Evolutionary conservation across 2,797 vertebrate genomes (phyloP).

Genomic region (Falco peregrinus): DNA sequence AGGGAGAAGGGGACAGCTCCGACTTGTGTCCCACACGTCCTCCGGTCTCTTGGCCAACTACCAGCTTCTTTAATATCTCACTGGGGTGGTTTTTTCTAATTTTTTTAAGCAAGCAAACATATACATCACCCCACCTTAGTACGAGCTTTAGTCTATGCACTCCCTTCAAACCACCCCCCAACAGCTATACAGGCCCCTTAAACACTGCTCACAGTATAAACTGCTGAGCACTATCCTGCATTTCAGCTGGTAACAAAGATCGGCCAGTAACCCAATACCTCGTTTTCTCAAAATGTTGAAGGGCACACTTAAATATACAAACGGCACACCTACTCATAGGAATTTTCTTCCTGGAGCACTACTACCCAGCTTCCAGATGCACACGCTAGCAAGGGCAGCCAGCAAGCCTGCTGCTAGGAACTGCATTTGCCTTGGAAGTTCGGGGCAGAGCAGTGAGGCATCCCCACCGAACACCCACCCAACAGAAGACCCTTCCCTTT

Average conservation of each 20-base stretch:
- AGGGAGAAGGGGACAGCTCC: neutral
- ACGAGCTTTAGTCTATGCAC: fast-evolving
- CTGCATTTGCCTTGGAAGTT: neutral
- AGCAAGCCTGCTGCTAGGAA: neutral
- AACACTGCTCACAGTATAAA: fast-evolving
- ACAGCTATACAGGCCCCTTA: neutral
- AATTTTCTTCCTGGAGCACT: neutral
- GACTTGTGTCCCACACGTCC: neutral
- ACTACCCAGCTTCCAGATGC: neutral
- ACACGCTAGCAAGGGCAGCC: fast-evolving
- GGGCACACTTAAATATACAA: neutral
- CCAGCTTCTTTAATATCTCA: neutral
- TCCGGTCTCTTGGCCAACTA: neutral
- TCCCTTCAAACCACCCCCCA: neutral
- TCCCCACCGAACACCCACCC: neutral
- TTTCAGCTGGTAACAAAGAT: neutral
- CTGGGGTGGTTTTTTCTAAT: neutral
- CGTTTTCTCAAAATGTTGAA: neutral
- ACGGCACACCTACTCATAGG: neutral
- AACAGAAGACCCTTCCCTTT: neutral
- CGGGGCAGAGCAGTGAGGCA: neutral
- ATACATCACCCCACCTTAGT: no score
- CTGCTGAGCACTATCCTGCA: neutral
- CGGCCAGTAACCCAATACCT: neutral
- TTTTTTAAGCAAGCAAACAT: neutral